Percentiles rank a stretch among this genome's conserved stretches.
phyloP scores from a whole-genome alignment of 2,113 vertebrate species.

The Plectropomus leopardus region DNA sequence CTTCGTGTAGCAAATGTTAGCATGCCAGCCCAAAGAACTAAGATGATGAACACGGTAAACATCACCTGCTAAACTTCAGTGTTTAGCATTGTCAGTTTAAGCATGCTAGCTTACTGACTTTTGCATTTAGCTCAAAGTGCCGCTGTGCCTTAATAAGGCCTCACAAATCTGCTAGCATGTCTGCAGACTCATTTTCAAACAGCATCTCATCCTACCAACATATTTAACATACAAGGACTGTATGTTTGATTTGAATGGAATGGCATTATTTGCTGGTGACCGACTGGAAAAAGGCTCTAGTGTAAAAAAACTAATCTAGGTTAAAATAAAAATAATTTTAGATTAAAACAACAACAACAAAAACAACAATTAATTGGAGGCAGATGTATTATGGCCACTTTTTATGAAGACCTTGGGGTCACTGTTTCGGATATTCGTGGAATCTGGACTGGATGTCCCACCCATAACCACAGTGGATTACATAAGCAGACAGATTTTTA shows the following conservation, averaged over 20 bases:
- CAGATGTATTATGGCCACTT: background rate
- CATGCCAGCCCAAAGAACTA: background rate
- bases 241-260: background rate
- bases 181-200: background rate
- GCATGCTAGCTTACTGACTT: background rate
- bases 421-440: background rate
- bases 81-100: background rate
- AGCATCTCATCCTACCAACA: too few relatives aligned
- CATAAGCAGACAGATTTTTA: constrained; percentile 42
- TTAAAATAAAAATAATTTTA: background rate
- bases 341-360: background rate
- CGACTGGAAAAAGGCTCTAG: background rate
- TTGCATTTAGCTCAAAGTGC: background rate
- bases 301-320: too few relatives aligned
- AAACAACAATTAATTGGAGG: background rate
- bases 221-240: too few relatives aligned
- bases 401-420: background rate
- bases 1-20: background rate
- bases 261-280: too few relatives aligned
- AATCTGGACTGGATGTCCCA: background rate
- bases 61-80: background rate
- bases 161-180: background rate
- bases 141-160: background rate
- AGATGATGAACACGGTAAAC: background rate
- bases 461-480: constrained; percentile 38